Base-by-base conservation (phyloP, 1,140 invertebrate species). In the Camponotus floridanus region DNA sequence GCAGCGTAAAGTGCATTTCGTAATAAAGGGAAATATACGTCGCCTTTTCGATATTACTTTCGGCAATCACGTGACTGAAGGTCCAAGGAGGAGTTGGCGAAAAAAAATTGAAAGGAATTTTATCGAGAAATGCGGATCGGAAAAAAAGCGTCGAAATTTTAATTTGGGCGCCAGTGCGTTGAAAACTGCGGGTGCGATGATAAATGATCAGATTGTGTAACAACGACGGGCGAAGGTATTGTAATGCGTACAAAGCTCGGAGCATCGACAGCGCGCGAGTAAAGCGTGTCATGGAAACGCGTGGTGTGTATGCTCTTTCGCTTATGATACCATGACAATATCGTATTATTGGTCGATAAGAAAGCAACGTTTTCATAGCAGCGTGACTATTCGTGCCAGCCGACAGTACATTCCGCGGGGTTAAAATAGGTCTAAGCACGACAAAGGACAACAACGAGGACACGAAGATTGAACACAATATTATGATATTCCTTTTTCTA, bases 311-410 rank as follows among this genome's bases (percentile, higher is more conserved):
- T 61, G 39, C 18, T 39, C 57, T 39, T 33, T 83, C 13, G 48
- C 45, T 51, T 48, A 26, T 33, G 61, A 51, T 85, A 26, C 74
- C 83, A 45, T 80, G 84, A 86, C 84, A 86, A 86, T 86, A 86
- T 86, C 84, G 84, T 80, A 86, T 86, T 86, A 86, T 86, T 86
- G 76, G 84, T 78, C 76, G 84, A 86, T 86, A 86, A 86, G 76
- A 86, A 80, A 15, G 83, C 74, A 79, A 67, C 62, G 76, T 86
- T 78, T 86, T 79, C 73, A 78, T 39, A 76, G 6, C 51, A 26
- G 51, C 74, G 33, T 36, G 48, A 45, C 84, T 67, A 57, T 57
- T 79, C 83, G 83, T 68, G 74, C 51, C 74, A 85, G 36, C 45
- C 61, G 21, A 67, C 74, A 55, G 71, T 76, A 78, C 42, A n/a